phyloP scores from a whole-genome alignment of 1,140 invertebrate species.

The Zaprionus davidi region DNA sequence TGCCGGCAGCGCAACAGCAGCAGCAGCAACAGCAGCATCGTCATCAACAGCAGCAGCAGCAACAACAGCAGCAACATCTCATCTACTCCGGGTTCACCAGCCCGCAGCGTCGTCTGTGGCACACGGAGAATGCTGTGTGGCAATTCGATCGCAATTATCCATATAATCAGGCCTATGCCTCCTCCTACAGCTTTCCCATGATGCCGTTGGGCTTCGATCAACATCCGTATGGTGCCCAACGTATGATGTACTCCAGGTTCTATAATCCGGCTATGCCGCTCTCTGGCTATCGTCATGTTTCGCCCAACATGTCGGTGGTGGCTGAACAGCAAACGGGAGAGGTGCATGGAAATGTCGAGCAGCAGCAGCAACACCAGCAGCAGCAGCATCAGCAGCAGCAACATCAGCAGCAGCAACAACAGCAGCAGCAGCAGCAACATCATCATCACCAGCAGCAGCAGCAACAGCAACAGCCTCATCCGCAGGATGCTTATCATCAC shows the following conservation, averaged over 20 bases:
- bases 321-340: conserved; percentile 29
- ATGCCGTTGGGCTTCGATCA: conserved; percentile 64
- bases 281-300: conserved; percentile 41
- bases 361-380: conserved; percentile 25
- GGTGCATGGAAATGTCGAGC: conserved; percentile 29
- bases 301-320: conserved; percentile 18
- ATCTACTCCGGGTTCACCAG: conserved; percentile 54
- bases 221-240: conserved; percentile 52
- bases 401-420: conserved; percentile 25
- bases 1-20: conserved; percentile 1
- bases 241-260: conserved; percentile 64
- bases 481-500: conserved; percentile 22
- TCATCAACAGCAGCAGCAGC: conserved; percentile 8
- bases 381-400: conserved; percentile 17
- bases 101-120: conserved; percentile 68
- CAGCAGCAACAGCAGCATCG: conserved; percentile 14
- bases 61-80: conserved; percentile 32
- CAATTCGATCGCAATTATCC: conserved; percentile 75
- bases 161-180: conserved; percentile 61
- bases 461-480: background rate
- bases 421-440: conserved; percentile 9
- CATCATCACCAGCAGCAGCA: conserved; percentile 24
- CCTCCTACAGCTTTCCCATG: conserved; percentile 62
- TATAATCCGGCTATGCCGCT: conserved; percentile 43
- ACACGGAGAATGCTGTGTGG: conserved; percentile 65